Evolutionary conservation across 2,797 vertebrate species (phyloP), one percentile per base, ranked within the genome.

Genomic region (Uromys caudimaculatus): DNA sequence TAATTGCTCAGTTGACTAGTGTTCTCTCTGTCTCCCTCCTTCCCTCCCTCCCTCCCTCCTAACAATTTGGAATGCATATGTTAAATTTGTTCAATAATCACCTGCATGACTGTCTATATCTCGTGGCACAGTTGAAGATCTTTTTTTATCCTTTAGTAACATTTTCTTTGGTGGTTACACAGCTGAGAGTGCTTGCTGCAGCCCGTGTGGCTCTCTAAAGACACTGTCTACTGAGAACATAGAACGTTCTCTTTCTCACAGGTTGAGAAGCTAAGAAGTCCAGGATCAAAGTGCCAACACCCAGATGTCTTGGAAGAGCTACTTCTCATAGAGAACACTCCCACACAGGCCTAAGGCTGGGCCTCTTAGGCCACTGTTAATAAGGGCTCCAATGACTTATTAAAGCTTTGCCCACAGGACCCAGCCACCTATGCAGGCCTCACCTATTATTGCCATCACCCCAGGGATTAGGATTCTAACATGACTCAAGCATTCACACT

Each of bases 101-200:
- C 47, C 19, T 69, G 47, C 9, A 85, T 38, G 41, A 44, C 5
- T 19, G 6, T 67, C 44, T 77, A 32, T 86, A 77, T 13, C 24
- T 89, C 12, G 69, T 24, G n/a, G 44, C 8, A 47, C 3, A 89
- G 60, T 62, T 83, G 85, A 94, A 89, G 35, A 60, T 91, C 41
- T 90, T 78, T 50, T 41, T 67, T 60, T 7, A 81, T 52, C 16
- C 60, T 93, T 52, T 50, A 54, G 7, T 56, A 69, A 41, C n/a
- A 64, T 56, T 89, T 94, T 69, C 29, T 76, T 91, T 62, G 77
- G 78, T 87, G 56, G 64, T 62, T 35, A 87, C 52, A 88, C 13
- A 50, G 76, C 60, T 78, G 82, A 64, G 54, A 89, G 19, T 73
- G 24, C 56, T 41, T 83, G 38, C 17, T 16, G 24, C 35, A 50